A percentile compares a stretch with the other conserved stretches of the same genome.
Conservation (phyloP, 2,113 vertebrate genomes). For the Scomber colias region DNA sequence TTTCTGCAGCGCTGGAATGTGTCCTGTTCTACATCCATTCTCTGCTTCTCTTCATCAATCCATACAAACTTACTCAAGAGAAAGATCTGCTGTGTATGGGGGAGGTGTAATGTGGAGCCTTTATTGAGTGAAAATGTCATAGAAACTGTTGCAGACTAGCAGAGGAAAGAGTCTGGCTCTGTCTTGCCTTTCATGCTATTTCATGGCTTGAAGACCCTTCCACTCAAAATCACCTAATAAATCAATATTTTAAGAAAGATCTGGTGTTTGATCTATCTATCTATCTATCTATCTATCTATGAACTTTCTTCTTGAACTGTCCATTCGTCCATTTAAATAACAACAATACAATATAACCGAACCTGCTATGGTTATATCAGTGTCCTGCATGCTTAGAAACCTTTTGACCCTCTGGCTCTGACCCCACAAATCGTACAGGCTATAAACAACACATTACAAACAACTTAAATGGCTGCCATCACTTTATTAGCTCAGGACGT, state of each 20-base stretch:
- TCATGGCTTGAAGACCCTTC: conserved; percentile 62
- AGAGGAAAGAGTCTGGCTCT: conserved; percentile 34
- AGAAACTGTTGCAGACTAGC: conserved; percentile 43
- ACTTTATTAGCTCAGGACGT: no score
- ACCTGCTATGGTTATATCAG: no score
- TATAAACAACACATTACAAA: no score
- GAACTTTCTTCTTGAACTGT: no score
- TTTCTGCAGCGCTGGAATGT: conserved; percentile 49
- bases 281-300: no score
- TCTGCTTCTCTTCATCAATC: conserved; percentile 63
- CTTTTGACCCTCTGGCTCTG: no score
- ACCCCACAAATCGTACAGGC: no score
- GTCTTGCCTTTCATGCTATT: conserved; percentile 55
- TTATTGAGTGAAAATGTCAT: conserved; percentile 71
- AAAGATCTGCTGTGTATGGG: conserved; percentile 55
- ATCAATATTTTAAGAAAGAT: conserved; percentile 70
- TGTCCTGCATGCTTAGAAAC: no score
- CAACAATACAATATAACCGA: no score
- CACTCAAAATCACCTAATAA: conserved; percentile 67
- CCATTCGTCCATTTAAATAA: no score
- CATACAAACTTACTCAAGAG: conserved; percentile 66
- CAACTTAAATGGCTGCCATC: no score
- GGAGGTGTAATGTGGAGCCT: conserved; percentile 60
- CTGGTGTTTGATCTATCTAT: conserved; percentile 24
- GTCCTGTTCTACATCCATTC: conserved; percentile 52